Evolutionary conservation across 2,113 vertebrate species (phyloP), one percentile per base, ranked within the genome.

Genomic region (Prunella fulvescens): DNA sequence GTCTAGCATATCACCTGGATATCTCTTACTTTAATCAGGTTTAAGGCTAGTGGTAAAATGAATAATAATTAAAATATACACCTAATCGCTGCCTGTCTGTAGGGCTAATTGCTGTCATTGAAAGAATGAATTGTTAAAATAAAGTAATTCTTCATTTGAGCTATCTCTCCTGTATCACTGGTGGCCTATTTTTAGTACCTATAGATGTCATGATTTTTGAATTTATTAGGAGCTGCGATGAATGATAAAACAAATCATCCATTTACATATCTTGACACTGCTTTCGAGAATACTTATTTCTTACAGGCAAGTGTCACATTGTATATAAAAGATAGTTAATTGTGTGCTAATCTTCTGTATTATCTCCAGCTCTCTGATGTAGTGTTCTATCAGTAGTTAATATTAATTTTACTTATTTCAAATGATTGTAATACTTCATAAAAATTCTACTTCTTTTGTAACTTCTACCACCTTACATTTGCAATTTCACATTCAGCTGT

Each of bases 161-260:
- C 97, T 97, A 96, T 98, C 98, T 97, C 88, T 97, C 91, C 96
- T 98, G 97, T 97, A 98, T 98, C 97, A 97, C 92, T 97, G 97
- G 97, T 90, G 93, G 86, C 95, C 97, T 98, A 98, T 98, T 98
- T 98, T 98, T 98, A 98, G 97, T 96, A 95, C 94, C 98, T 98
- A 97, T 98, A 98, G 97, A 98, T 98, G 98, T 98, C 97, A 98
- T 97, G 97, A 96, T 98, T 98, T 98, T 98, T 98, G 96, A 98
- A 98, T 98, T 97, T 98, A 98, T 98, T 98, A 98, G 95, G 86
- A 93, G 88, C 96, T 96, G 95, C 97, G 97, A 98, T 98, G 97
- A 98, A 98, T 98, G 98, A 98, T 98, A 98, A 98, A 98, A 98
- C 97, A 98, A 98, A 97, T 98, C 97, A 97, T 97, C 97, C 96